Evolutionary conservation across 1,140 invertebrate genomes (phyloP), one percentile per base, ranked within the genome.

Genomic region (Drosophila nigromelanica): DNA sequence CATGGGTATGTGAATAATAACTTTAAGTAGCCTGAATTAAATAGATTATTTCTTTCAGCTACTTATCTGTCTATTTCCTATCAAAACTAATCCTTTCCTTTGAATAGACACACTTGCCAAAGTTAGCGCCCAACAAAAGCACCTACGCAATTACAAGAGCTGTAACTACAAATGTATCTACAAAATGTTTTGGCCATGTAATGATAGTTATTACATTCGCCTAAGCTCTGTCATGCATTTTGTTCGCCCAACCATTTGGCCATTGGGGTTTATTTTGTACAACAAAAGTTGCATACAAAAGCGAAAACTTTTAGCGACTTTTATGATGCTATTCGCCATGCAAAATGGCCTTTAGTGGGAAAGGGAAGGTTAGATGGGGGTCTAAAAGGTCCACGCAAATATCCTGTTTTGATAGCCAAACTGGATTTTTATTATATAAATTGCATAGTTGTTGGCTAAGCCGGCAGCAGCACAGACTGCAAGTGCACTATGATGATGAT

Each of bases 391-490:
- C 51, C 66, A 69, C 61, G 43, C 66, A 81, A 86, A 89, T 85
- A 89, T 87, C 79, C 82, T 87, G 82, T 72, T 55, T 61, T 68
- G 83, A 87, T 79, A 76, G 78, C 66, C 76, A 58, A 82, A 82
- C 68, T 66, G 70, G 64, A 54, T 70, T 77, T 73, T 73, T 75
- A 87, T 86, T 79, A 89, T 87, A 79, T 82, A 89, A 82, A 82
- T 78, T 86, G 76, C 76, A 82, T 72, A 69, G 78, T 64, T 77
- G 71, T 56, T 59, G 68, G 56, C 62, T 79, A 76, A 89, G 78
- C 83, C 82, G 83, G 83, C 64, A 82, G 67, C 73, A 30, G 45
- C 35, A 40, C 62, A 89, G 82, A 89, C 82, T 37, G 68, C 67
- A 62, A 71, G 42, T 64, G 59, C 43, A 40, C 59, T 39, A 56